Percentiles rank a stretch among this genome's conserved stretches.
These are phyloP conservation scores for Ptychoptera contaminata DNA, from an alignment of 2,888 invertebrate species.

Conservation along the genomic window DNA sequence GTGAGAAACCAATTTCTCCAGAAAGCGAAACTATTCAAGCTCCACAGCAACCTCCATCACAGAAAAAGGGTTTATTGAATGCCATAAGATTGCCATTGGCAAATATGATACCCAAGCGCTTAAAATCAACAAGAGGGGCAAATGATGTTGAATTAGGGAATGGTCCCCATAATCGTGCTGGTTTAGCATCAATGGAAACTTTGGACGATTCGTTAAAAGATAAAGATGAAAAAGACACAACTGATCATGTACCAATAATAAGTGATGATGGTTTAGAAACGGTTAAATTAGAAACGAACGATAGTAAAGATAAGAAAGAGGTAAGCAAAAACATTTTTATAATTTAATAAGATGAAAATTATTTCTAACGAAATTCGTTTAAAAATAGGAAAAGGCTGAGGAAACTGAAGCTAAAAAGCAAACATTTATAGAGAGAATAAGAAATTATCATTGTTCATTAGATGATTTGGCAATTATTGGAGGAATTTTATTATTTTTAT, in stretches of 20 bases:
- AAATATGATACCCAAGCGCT: constrained; percentile 38
- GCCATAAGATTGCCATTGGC: constrained; percentile 47
- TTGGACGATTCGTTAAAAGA: constrained; percentile 54
- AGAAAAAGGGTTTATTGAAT: constrained; percentile 37
- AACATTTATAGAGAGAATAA: constrained; percentile 41
- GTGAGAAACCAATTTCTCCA: background rate
- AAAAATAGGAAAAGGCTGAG: constrained; percentile 20
- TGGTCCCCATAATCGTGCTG: constrained; percentile 43
- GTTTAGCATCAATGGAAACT: constrained; percentile 68
- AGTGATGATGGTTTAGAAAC: constrained; percentile 59
- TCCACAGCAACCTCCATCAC: constrained; percentile 18
- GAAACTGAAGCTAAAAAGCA: constrained; percentile 22
- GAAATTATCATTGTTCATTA: constrained; percentile 48
- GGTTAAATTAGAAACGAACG: constrained; percentile 38
- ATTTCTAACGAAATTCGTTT: background rate
- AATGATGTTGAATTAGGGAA: constrained; percentile 36
- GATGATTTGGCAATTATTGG: constrained; percentile 41
- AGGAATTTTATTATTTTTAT: constrained; percentile 40
- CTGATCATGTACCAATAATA: constrained; percentile 26
- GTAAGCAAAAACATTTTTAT: constrained; percentile 25
- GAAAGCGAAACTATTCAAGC: constrained; percentile 17
- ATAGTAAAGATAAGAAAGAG: constrained; percentile 5
- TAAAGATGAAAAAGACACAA: constrained; percentile 38
- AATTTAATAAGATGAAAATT: constrained; percentile 30
- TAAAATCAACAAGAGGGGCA: constrained; percentile 26